These are phyloP conservation scores for Otolemur crassicaudatus DNA, from an alignment of 2,797 vertebrate species.

Conservation along the genomic window DNA sequence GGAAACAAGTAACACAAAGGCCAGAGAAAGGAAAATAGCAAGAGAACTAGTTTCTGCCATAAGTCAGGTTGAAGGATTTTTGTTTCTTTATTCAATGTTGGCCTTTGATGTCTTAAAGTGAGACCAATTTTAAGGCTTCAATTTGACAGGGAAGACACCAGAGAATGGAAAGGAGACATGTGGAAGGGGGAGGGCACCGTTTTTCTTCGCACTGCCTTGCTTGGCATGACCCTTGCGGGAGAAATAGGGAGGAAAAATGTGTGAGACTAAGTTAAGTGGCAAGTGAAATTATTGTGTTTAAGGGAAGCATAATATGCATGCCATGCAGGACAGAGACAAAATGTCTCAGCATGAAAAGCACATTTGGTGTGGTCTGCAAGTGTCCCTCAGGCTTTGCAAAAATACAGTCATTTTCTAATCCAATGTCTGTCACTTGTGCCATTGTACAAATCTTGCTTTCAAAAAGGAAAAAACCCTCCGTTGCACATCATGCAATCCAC, in stretches of 20 bases:
- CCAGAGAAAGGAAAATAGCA: slow-evolving; percentile 9
- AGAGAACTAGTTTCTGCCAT: not conserved
- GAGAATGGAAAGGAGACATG: slow-evolving; percentile 61
- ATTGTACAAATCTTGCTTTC: slow-evolving; percentile 64
- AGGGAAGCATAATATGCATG: slow-evolving; percentile 66
- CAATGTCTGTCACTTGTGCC: slow-evolving; percentile 75
- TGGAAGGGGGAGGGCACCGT: not conserved
- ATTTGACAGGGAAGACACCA: slow-evolving; percentile 60
- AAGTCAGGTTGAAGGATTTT: slow-evolving; percentile 52
- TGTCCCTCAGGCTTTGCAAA: slow-evolving; percentile 39
- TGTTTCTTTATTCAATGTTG: slow-evolving; percentile 52
- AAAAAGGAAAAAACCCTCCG: not conserved
- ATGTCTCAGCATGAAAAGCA: slow-evolving; percentile 68
- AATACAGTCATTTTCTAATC: slow-evolving; percentile 66
- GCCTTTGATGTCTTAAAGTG: slow-evolving; percentile 48
- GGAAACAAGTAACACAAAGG: slow-evolving; percentile 6
- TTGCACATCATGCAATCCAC: not conserved
- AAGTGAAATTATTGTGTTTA: slow-evolving; percentile 78
- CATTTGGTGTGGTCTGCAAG: slow-evolving; percentile 66
- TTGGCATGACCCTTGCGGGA: slow-evolving; percentile 45
- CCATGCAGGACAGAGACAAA: slow-evolving; percentile 69
- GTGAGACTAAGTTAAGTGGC: slow-evolving; percentile 66
- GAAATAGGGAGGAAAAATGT: slow-evolving; percentile 59
- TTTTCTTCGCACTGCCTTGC: slow-evolving; percentile 55
- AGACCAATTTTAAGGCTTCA: slow-evolving; percentile 63